These are phyloP conservation scores for Pleuronectes platessa DNA, from an alignment of 2,113 vertebrate species.

Conservation along the genomic window DNA sequence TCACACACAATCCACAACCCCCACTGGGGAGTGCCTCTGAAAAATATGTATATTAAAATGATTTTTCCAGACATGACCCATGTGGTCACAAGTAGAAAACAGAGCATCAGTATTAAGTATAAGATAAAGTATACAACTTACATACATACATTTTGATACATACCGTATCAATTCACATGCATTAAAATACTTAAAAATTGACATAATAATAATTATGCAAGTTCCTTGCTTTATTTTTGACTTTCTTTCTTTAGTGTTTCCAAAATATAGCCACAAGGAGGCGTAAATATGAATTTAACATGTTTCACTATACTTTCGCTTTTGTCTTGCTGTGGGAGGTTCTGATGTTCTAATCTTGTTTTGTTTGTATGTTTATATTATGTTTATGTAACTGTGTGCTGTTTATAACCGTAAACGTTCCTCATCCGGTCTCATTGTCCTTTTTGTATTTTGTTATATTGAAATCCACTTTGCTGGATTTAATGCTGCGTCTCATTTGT, in stretches of 20 bases:
- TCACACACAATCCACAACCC: no score
- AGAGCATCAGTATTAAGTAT: not conserved
- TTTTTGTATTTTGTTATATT: not conserved
- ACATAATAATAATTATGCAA: not conserved
- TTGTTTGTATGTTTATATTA: not conserved
- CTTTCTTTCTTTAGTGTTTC: not conserved
- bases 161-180: not conserved
- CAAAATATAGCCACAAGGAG: constrained; percentile 13
- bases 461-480: not conserved
- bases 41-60: not conserved
- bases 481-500: not conserved
- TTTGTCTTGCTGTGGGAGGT: not conserved
- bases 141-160: no score
- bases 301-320: not conserved
- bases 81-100: no score
- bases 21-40: not conserved
- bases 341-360: not conserved
- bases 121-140: not conserved
- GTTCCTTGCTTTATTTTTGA: not conserved
- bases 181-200: not conserved
- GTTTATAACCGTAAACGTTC: not conserved
- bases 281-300: not conserved
- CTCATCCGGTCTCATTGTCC: not conserved
- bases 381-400: no score
- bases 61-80: not conserved